Evolutionary conservation across 2,888 invertebrate genomes (phyloP), one percentile per base, ranked within the genome.

Genomic region (Agrochola circellaris): DNA sequence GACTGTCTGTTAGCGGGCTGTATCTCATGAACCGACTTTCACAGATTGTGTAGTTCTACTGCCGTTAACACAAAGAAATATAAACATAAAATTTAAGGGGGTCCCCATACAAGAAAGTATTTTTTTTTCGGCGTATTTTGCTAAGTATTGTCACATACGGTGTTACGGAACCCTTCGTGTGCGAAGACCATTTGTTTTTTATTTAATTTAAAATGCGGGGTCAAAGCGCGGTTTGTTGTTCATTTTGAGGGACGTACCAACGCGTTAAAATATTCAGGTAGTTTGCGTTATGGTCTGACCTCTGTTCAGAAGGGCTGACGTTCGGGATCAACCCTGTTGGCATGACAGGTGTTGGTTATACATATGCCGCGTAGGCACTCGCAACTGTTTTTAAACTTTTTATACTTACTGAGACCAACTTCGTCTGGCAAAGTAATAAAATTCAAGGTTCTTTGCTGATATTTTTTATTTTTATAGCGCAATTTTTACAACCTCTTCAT

Each of bases 241-340:
- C 88, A 89, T 91, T 92, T 89, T 83, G 81, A 85, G 89, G 89
- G 86, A 85, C 89, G 81, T 84, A 86, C 88, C 77, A 87, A 83
- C 86, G 74, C 82, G 83, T 81, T 93, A 85, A 92, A 93, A 90
- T 92, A 93, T 93, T 93, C 90, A 92, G 89, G 89, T 89, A 81
- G 86, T 82, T 87, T 82, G 85, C 84, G 86, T 89, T 90, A 88
- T 88, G 88, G 90, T 83, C 90, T 89, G 91, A 92, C 92, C 93
- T 93, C 89, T 90, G 87, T 91, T 90, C 88, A 89, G 86, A 86
- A 76, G 76, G 86, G 81, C 81, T 87, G 83, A 88, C 85, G 83
- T 81, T 82, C 71, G 72, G 84, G 85, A 83, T 82, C 77, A 77
- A 67, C 81, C 77, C 85, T 71, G 81, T 69, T 81, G 74, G 73